Evolutionary conservation across 1,140 invertebrate species (phyloP).

Genomic region (Papilio glaucus): DNA sequence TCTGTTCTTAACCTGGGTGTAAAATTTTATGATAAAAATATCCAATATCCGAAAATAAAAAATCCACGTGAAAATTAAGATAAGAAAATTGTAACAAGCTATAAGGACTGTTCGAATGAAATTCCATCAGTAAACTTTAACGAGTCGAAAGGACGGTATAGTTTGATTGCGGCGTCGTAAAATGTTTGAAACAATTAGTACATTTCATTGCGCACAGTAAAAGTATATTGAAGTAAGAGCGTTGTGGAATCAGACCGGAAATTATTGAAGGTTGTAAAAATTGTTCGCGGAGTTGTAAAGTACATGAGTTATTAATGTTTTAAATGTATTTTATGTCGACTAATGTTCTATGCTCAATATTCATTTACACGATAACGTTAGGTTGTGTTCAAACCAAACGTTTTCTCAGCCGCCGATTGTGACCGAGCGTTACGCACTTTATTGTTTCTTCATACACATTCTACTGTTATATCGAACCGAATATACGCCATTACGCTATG

Average conservation of each 20-base stretch:
- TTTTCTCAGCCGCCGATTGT: no score
- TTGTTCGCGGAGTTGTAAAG: constrained; percentile 3
- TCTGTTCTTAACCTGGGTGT: no score
- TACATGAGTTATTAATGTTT: constrained; percentile 8
- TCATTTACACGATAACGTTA: background rate
- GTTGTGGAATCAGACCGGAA: constrained; percentile 6
- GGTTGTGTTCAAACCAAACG: no score
- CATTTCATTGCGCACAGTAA: constrained; percentile 3
- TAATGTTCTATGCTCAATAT: background rate
- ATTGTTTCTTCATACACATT: no score
- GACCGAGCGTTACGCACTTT: no score
- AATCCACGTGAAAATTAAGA: background rate
- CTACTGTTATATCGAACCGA: no score
- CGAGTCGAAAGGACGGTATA: constrained; percentile 6
- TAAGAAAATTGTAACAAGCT: constrained; percentile 1
- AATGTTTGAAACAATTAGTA: constrained; percentile 24
- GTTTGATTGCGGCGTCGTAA: constrained; percentile 17
- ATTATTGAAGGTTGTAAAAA: constrained; percentile 26
- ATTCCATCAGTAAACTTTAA: constrained; percentile 4
- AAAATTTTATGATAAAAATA: no score
- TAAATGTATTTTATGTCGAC: background rate
- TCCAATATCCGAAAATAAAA: no score
- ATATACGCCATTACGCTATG: no score
- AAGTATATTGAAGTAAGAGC: constrained; percentile 9
- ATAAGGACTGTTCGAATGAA: background rate